Percentiles rank a stretch among this genome's conserved stretches.
Evolutionary conservation across 1,140 invertebrate species (phyloP).

Genomic region (Drosophila quadrilineata): DNA sequence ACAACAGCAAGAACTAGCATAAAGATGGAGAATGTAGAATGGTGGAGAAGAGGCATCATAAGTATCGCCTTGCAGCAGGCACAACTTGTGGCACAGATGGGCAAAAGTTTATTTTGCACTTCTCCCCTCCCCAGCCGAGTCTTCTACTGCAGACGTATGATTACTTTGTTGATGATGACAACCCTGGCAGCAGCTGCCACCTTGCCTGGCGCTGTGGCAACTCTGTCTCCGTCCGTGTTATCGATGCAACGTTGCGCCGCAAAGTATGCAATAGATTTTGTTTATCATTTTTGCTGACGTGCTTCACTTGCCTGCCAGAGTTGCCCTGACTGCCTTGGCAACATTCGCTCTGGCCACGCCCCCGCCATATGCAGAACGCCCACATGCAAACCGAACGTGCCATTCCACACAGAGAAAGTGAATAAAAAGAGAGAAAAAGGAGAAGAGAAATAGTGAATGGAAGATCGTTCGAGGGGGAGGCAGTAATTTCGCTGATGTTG

Average conservation of each 20-base stretch:
- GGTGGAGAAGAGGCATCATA: conserved; percentile 23
- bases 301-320: conserved; percentile 55
- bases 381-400: conserved; percentile 4
- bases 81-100: conserved; percentile 54
- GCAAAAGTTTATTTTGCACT: conserved; percentile 62
- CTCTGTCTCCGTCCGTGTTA: conserved; percentile 33
- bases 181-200: conserved; percentile 44
- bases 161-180: conserved; percentile 79
- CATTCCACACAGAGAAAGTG: too few species aligned
- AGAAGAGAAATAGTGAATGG: too few species aligned
- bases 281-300: conserved; percentile 70
- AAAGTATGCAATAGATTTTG: conserved; percentile 76
- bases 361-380: not conserved
- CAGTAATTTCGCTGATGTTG: too few species aligned
- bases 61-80: too few species aligned
- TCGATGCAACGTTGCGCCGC: conserved; percentile 52
- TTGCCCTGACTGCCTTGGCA: too few species aligned
- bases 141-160: conserved; percentile 56
- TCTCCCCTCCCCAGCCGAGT: too few species aligned
- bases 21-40: conserved; percentile 15
- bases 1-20: conserved; percentile 4
- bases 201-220: conserved; percentile 10
- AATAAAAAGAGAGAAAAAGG: too few species aligned
- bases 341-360: conserved; percentile 23
- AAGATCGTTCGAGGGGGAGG: too few species aligned